Conservation (phyloP, 2,113 vertebrate species). For the Ceyx margarethae region DNA sequence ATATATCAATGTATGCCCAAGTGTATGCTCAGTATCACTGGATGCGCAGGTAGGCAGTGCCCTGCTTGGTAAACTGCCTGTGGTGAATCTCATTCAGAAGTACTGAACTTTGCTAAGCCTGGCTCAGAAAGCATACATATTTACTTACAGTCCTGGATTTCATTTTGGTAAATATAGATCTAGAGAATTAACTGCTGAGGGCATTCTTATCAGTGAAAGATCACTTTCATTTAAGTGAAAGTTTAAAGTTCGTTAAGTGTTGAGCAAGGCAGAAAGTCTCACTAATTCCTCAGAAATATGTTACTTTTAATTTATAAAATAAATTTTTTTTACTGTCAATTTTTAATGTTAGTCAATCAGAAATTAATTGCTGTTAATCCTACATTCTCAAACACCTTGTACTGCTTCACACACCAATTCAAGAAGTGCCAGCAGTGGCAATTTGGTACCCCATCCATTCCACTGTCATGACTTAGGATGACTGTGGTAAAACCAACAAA, state of each 20-base stretch:
- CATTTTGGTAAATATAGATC: background rate
- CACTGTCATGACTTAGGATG: background rate
- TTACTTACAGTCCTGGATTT: background rate
- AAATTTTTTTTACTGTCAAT: too few relatives aligned
- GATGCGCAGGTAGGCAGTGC: background rate
- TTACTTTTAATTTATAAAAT: background rate
- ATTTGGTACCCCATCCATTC: background rate
- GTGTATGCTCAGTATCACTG: background rate
- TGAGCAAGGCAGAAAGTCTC: background rate
- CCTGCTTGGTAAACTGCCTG: background rate
- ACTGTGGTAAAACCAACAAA: background rate
- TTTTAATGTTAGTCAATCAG: background rate
- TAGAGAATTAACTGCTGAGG: background rate
- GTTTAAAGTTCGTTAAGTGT: background rate
- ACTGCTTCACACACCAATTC: background rate
- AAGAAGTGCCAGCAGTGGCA: background rate
- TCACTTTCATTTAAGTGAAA: background rate
- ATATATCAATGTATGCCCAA: background rate
- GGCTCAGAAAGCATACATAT: background rate
- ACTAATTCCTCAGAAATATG: background rate
- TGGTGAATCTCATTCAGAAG: background rate
- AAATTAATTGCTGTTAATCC: background rate
- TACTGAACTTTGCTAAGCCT: background rate
- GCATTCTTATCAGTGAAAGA: background rate
- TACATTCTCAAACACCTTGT: background rate